Evolutionary conservation across 2,797 vertebrate species (phyloP).

Genomic region (Pipistrellus kuhlii): DNA sequence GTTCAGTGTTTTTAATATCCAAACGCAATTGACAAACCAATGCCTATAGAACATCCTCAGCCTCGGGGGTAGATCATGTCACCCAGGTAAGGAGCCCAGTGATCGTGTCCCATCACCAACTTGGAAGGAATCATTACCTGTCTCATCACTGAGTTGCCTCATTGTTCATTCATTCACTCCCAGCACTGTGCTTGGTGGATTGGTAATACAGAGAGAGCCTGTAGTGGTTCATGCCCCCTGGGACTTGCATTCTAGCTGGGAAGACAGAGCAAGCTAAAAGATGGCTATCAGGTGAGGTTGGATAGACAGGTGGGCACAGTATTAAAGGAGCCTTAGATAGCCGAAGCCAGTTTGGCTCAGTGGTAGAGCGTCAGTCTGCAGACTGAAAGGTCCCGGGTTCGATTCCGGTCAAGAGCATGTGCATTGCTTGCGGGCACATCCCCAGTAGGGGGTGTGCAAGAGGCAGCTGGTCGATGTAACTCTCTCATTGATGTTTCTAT

Average conservation of each 20-base stretch:
- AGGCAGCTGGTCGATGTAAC: too few relatives aligned
- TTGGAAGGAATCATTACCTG: not conserved
- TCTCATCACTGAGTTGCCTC: not conserved
- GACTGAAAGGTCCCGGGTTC: too few relatives aligned
- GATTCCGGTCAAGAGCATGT: too few relatives aligned
- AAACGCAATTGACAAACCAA: not conserved
- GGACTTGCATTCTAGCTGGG: not conserved
- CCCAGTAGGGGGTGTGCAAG: too few relatives aligned
- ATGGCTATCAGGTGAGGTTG: not conserved
- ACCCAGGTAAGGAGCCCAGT: not conserved
- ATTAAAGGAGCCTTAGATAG: not conserved
- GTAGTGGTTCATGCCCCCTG: not conserved
- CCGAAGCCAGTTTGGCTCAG: too few relatives aligned
- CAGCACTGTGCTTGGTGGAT: not conserved
- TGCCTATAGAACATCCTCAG: fast-evolving
- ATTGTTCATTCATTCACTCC: not conserved
- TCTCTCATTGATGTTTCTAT: too few relatives aligned
- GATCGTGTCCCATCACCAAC: not conserved
- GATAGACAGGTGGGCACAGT: not conserved
- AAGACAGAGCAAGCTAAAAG: not conserved
- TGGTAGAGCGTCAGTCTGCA: too few relatives aligned
- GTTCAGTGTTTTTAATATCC: not conserved
- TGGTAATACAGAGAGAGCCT: not conserved
- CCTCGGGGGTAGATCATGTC: not conserved
- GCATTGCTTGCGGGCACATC: too few relatives aligned